A percentile compares a stretch with the other conserved stretches of the same genome.
Conservation (phyloP, 2,797 vertebrate species). For the Numenius phaeopus region DNA sequence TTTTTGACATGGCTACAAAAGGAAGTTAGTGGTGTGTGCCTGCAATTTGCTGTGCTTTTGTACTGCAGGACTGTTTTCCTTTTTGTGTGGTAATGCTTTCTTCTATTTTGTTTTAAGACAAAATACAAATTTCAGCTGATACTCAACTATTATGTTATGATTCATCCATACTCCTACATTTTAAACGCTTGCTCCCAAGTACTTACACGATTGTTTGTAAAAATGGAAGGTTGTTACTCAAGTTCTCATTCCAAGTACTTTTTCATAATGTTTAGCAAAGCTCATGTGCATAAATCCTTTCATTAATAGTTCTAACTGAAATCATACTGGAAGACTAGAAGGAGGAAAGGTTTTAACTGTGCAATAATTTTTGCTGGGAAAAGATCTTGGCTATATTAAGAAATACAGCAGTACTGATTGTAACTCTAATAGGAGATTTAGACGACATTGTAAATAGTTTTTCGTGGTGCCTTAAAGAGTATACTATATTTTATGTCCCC, state of each 20-base stretch:
- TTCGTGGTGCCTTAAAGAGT: not conserved
- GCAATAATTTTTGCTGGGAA: not conserved
- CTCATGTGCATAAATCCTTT: not conserved
- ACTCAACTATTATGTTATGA: not conserved
- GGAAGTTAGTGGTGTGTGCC: not conserved
- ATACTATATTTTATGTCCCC: not conserved
- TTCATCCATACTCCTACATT: not conserved
- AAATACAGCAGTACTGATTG: not conserved
- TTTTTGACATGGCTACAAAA: conserved; percentile 51
- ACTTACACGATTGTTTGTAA: not conserved
- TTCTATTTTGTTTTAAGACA: not conserved
- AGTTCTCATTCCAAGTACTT: not conserved
- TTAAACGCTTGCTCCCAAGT: not conserved
- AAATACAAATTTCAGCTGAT: not conserved
- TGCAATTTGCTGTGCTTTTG: conserved; percentile 33
- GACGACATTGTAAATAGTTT: not conserved
- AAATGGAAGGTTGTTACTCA: not conserved
- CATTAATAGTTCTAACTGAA: not conserved
- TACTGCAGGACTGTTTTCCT: not conserved
- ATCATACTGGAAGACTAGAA: not conserved
- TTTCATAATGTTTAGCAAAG: not conserved
- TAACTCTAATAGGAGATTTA: not conserved
- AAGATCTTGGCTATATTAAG: not conserved
- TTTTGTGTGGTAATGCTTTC: not conserved
- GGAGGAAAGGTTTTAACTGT: not conserved